Evolutionary conservation across 2,113 vertebrate genomes (phyloP).

Genomic region (Nanger granti): DNA sequence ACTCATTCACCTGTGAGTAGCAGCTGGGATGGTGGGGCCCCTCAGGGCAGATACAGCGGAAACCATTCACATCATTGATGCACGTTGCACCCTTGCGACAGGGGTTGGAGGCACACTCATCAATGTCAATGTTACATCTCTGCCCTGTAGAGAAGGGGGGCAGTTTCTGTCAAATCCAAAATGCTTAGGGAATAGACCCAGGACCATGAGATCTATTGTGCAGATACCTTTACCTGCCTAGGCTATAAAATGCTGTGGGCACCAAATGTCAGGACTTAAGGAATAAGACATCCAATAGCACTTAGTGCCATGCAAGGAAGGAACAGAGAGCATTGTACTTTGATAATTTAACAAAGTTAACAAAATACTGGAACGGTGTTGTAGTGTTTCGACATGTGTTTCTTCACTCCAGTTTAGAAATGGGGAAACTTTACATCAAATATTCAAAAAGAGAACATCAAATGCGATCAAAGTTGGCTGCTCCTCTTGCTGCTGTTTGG

Average conservation of each 20-base stretch:
- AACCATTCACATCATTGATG: conserved; percentile 85
- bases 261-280: neutral
- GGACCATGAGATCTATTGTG: neutral
- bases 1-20: conserved; percentile 88
- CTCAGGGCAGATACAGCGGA: conserved; percentile 87
- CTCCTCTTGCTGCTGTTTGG: neutral
- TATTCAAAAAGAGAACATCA: neutral
- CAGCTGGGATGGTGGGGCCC: conserved; percentile 88
- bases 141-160: conserved; percentile 74
- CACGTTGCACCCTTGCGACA: conserved; percentile 92
- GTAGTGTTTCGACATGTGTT: neutral
- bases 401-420: neutral
- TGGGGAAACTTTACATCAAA: neutral
- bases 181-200: neutral
- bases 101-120: conserved; percentile 91
- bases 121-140: conserved; percentile 87
- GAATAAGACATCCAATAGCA: neutral
- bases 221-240: neutral
- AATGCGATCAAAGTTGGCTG: neutral
- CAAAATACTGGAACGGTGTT: neutral
- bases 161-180: neutral
- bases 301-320: neutral
- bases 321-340: neutral
- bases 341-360: neutral
- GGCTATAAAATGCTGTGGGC: neutral